Evolutionary conservation across 2,888 invertebrate genomes (phyloP).

Genomic region (Macaria liturata): DNA sequence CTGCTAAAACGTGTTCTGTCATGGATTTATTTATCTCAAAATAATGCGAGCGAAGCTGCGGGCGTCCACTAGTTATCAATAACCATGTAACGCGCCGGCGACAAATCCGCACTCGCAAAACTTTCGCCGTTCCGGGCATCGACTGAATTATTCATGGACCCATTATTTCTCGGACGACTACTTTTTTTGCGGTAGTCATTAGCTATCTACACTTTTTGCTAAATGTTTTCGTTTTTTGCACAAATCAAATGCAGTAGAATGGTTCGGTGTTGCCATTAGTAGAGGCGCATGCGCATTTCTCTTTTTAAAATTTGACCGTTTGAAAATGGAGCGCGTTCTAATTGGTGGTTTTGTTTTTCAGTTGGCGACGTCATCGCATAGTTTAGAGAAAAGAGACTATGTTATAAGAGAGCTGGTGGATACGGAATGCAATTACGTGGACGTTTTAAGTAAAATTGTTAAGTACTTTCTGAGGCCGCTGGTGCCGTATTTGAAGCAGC

Average conservation of each 20-base stretch:
- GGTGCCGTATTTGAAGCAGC: slow-evolving; percentile 86
- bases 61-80: too few relatives aligned
- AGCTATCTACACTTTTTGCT: slow-evolving; percentile 34
- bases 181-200: slow-evolving; percentile 43
- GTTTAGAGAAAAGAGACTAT: slow-evolving; percentile 94
- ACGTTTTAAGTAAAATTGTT: slow-evolving; percentile 93
- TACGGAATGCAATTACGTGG: slow-evolving; percentile 98
- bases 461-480: slow-evolving; percentile 92
- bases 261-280: slow-evolving; percentile 32
- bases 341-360: slow-evolving; percentile 39
- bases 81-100: background rate
- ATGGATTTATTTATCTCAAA: too few relatives aligned
- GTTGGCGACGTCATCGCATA: slow-evolving; percentile 81
- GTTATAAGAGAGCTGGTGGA: slow-evolving; percentile 96
- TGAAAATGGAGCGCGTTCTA: too few relatives aligned
- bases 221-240: slow-evolving; percentile 35
- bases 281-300: slow-evolving; percentile 33
- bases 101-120: slow-evolving; percentile 52
- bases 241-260: slow-evolving; percentile 34
- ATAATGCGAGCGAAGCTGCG: too few relatives aligned
- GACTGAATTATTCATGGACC: slow-evolving; percentile 66
- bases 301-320: slow-evolving; percentile 11
- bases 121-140: slow-evolving; percentile 54
- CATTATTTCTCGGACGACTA: slow-evolving; percentile 62
- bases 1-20: too few relatives aligned